Conservation (phyloP, 2,888 invertebrate genomes). For the Eupithecia vulgata region DNA sequence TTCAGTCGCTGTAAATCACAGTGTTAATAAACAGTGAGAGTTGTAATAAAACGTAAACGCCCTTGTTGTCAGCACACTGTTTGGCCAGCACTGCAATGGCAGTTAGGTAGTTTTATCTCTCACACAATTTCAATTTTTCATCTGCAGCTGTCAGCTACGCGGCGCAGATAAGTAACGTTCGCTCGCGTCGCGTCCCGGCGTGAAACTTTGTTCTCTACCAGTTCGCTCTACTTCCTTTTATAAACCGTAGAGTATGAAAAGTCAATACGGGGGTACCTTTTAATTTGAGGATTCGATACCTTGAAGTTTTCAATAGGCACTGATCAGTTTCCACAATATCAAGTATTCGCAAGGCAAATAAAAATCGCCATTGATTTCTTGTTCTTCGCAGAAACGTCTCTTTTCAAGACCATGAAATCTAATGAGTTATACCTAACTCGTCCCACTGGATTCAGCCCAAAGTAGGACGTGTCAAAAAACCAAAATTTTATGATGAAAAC, state of each 20-base stretch:
- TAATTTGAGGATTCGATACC: neutral
- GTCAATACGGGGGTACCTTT: constrained; percentile 1
- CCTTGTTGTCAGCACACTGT: constrained; percentile 72
- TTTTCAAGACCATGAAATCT: too few species aligned
- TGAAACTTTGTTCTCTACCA: constrained; percentile 75
- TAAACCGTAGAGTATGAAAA: constrained; percentile 53
- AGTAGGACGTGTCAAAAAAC: too few species aligned
- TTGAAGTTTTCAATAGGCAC: neutral
- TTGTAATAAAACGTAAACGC: constrained; percentile 38
- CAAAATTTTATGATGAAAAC: too few species aligned
- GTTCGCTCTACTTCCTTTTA: constrained; percentile 82
- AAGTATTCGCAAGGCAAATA: too few species aligned
- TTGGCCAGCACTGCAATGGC: constrained; percentile 69
- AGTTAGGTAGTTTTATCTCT: constrained; percentile 83
- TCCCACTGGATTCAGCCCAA: too few species aligned
- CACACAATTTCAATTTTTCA: constrained; percentile 84
- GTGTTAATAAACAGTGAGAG: neutral
- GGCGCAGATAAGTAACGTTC: constrained; percentile 81
- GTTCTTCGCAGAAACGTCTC: too few species aligned
- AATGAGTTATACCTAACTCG: too few species aligned
- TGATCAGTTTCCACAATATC: too few species aligned
- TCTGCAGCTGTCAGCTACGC: constrained; percentile 82
- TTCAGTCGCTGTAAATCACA: neutral
- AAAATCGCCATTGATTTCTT: too few species aligned
- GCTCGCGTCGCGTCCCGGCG: constrained; percentile 72